Evolutionary conservation across 2,797 vertebrate genomes (phyloP), one percentile per base, ranked within the genome.

Genomic region (Eleutherodactylus coqui): DNA sequence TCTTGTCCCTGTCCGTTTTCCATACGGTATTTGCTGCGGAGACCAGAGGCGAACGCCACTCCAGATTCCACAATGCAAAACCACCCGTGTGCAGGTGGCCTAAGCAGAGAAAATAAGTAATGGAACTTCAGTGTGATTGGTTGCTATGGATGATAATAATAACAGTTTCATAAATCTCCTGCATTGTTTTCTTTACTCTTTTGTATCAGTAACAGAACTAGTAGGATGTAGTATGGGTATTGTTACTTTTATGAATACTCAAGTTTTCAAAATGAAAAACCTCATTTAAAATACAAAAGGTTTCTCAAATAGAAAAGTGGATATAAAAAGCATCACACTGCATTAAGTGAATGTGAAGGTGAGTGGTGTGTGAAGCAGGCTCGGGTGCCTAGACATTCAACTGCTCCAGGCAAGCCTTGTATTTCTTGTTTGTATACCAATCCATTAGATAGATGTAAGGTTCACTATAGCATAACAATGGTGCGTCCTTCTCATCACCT

Each of bases 401-500:
- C 43, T 72, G 75, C 82, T 81, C 41, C 43, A 81, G 86, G 49
- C 82, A 69, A 43, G 51, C 53, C 76, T 69, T 47, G 51, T 76
- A 29, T 53, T 43, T n/a, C 55, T 81, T 85, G 45, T 62, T 55
- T 0, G 62, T 82, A 13, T 17, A 67, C 51, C 1, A 84, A 13
- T 38, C 69, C 38, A 88, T 80, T 84, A 87, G 53, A 86, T 73
- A 41, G n/a, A n/a, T n/a, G 87, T 82, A 79, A 9, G 8, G 75
- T 10, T 83, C 43, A 86, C 86, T 77, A 87, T 21, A 78, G 75
- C 83, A 78, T 64, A 89, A 87, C 5, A 88, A 86, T n/a, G 24
- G 19, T 29, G 84, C 86, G 34, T 72, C 69, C 51, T 64, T 47
- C 78, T 81, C 64, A 72, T 84, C 89, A 60, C 62, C 88, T 87